Percentiles rank a stretch among this genome's conserved stretches.
Evolutionary conservation across 2,113 vertebrate genomes (phyloP).

Genomic region (Peromyscus leucopus): DNA sequence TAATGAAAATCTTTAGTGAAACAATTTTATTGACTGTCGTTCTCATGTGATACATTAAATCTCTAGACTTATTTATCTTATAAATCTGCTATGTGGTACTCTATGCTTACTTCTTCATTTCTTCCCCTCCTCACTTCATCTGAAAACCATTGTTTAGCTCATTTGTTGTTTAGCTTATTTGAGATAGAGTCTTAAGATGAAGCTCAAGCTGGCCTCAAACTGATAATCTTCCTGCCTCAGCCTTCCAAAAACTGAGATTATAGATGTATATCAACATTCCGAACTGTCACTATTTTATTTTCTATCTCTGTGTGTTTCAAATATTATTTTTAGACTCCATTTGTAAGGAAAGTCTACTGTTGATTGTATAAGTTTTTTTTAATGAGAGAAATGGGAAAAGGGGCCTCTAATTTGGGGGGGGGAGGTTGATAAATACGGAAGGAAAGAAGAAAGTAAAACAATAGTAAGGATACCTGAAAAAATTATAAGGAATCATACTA

Average conservation of each 20-base stretch:
- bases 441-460: background rate
- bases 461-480: background rate
- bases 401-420: background rate
- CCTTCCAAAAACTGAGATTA: background rate
- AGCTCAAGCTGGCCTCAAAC: background rate
- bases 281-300: background rate
- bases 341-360: background rate
- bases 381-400: background rate
- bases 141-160: background rate
- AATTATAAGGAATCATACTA: background rate
- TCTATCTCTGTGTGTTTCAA: background rate
- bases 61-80: background rate
- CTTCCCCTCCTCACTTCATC: background rate
- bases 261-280: background rate
- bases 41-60: background rate
- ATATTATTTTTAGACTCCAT: background rate
- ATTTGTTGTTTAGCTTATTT: background rate
- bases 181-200: background rate
- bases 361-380: background rate
- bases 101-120: background rate
- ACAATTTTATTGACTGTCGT: background rate
- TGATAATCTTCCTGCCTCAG: background rate
- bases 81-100: background rate
- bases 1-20: background rate
- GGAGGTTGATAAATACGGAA: background rate